Percentiles rank a stretch among this genome's conserved stretches.
phyloP scores from a whole-genome alignment of 2,888 invertebrate species.

The Drosophila anomelani region DNA sequence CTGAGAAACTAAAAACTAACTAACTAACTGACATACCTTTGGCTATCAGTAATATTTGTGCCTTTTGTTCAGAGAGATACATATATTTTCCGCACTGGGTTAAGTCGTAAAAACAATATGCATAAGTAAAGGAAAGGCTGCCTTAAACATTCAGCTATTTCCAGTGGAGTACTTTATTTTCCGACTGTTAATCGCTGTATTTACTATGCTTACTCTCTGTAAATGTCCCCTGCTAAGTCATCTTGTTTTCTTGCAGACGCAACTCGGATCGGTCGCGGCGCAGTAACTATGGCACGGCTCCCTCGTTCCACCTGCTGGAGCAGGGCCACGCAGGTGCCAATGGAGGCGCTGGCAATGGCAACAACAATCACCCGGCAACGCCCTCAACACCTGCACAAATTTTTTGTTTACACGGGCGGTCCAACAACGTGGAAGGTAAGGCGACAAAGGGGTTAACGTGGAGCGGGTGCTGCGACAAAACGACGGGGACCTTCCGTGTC shows the following conservation, averaged over 20 bases:
- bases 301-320: conserved; percentile 43
- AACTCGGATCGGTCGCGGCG: conserved; percentile 57
- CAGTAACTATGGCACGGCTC: conserved; percentile 66
- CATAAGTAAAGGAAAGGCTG: too few species aligned
- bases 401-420: conserved; percentile 79
- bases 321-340: conserved; percentile 42
- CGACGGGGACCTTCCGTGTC: conserved; percentile 68
- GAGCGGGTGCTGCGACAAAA: conserved; percentile 45
- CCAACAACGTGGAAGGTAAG: conserved; percentile 75
- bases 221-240: neutral
- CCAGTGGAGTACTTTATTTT: neutral
- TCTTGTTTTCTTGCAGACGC: conserved; percentile 21
- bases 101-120: neutral
- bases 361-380: conserved; percentile 64
- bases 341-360: conserved; percentile 41
- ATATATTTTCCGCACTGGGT: too few species aligned
- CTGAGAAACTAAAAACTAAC: neutral
- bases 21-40: neutral
- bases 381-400: conserved; percentile 64
- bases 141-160: neutral
- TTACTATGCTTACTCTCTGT: neutral
- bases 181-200: neutral
- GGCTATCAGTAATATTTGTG: neutral
- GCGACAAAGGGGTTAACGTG: conserved; percentile 2
- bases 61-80: neutral